Percentiles rank a stretch among this genome's conserved stretches.
phyloP scores from a whole-genome alignment of 2,888 invertebrate species.

The Boloria selene region DNA sequence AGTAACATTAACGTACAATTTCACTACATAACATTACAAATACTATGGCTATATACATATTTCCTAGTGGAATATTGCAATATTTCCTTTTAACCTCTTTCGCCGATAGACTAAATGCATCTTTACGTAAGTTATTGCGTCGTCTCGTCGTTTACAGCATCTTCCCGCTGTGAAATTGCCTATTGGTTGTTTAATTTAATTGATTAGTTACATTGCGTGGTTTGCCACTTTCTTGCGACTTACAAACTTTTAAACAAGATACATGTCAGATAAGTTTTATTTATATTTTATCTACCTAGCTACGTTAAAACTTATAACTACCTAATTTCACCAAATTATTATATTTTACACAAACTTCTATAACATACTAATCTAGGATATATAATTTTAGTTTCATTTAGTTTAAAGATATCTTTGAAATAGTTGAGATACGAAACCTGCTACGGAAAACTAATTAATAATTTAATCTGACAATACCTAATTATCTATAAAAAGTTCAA shows the following conservation, averaged over 20 bases:
- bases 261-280: too few relatives aligned
- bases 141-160: conserved; percentile 33
- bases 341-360: too few relatives aligned
- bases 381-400: too few relatives aligned
- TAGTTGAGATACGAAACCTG: too few relatives aligned
- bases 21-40: background rate
- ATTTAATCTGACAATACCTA: too few relatives aligned
- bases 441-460: too few relatives aligned
- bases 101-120: conserved; percentile 24
- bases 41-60: background rate
- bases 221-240: conserved; percentile 20
- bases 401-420: too few relatives aligned
- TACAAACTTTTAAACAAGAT: background rate
- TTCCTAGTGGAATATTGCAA: conserved; percentile 8
- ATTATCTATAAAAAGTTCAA: too few relatives aligned
- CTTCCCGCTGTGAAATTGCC: conserved; percentile 39
- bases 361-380: too few relatives aligned
- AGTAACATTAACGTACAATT: background rate
- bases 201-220: conserved; percentile 33
- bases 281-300: background rate
- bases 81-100: conserved; percentile 22
- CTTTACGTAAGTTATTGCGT: conserved; percentile 36
- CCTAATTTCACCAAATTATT: too few relatives aligned
- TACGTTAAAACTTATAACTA: background rate
- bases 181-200: conserved; percentile 30